These are phyloP conservation scores for Isotomurus palustris DNA, from an alignment of 2,888 invertebrate genomes.

Conservation along the genomic window DNA sequence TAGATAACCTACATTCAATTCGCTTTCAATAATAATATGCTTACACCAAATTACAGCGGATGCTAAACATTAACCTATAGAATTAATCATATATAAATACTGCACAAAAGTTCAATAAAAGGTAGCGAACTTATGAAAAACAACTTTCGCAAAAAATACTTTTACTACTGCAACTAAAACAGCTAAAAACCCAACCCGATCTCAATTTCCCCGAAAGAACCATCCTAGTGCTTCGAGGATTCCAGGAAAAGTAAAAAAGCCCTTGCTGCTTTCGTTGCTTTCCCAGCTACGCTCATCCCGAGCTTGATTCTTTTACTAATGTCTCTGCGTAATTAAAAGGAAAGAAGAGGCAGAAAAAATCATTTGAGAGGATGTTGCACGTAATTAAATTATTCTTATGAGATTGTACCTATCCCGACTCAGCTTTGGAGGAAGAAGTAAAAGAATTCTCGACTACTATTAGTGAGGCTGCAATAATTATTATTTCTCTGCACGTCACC, in stretches of 20 bases:
- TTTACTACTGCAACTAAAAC: neutral
- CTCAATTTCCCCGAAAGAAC: neutral
- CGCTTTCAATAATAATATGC: too few species aligned
- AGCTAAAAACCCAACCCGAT: neutral
- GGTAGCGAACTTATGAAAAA: too few species aligned
- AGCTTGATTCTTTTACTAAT: conserved; percentile 6
- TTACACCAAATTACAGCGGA: too few species aligned
- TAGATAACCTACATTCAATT: too few species aligned
- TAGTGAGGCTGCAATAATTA: conserved; percentile 22
- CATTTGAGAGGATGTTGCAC: conserved; percentile 27
- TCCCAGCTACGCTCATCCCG: too few species aligned
- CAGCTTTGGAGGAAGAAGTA: neutral
- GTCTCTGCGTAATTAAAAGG: conserved; percentile 42
- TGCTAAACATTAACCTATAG: too few species aligned
- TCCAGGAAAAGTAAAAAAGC: too few species aligned
- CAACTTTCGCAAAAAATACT: too few species aligned
- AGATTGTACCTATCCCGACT: conserved; percentile 18
- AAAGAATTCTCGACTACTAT: neutral
- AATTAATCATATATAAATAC: too few species aligned
- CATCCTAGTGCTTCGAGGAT: too few species aligned
- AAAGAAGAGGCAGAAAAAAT: conserved; percentile 42
- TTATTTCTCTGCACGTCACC: conserved; percentile 27
- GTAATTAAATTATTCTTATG: conserved; percentile 46
- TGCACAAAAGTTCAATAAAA: too few species aligned
- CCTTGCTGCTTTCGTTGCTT: too few species aligned